phyloP scores from a whole-genome alignment of 1,140 invertebrate genomes.

The Leptoteleia sp. region DNA sequence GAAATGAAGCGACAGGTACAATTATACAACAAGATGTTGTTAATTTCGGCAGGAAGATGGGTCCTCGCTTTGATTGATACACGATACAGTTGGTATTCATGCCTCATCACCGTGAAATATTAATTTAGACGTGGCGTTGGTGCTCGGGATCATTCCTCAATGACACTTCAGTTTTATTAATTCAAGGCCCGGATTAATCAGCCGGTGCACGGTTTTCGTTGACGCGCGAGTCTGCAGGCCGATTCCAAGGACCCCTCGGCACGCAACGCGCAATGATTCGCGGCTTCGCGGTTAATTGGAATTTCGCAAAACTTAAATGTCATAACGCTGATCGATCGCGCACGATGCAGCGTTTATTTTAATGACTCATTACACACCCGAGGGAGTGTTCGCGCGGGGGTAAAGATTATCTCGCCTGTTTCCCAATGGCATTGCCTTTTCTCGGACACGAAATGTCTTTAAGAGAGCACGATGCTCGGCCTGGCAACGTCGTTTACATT shows the following conservation, averaged over 20 bases:
- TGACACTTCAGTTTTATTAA: constrained; percentile 50
- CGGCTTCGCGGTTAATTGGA: constrained; percentile 29
- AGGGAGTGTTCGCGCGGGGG: constrained; percentile 43
- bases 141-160: constrained; percentile 3
- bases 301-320: constrained; percentile 54
- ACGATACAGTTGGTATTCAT: constrained; percentile 12
- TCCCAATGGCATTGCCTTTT: constrained; percentile 27
- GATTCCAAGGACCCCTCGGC: constrained; percentile 11
- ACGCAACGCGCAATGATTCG: constrained; percentile 41
- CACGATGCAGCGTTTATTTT: constrained; percentile 42
- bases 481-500: no score
- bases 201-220: constrained; percentile 9
- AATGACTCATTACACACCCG: constrained; percentile 43
- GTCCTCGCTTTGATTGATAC: constrained; percentile 8
- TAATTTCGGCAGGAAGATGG: constrained; percentile 9
- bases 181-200: constrained; percentile 48
- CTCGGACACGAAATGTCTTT: constrained; percentile 34
- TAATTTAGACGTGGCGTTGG: constrained; percentile 46
- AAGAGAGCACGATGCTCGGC: no score
- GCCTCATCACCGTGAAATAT: constrained; percentile 57
- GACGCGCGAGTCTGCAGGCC: constrained; percentile 5
- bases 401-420: constrained; percentile 38
- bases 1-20: background rate
- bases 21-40: constrained; percentile 8
- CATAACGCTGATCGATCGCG: constrained; percentile 38